A percentile compares a stretch with the other conserved stretches of the same genome.
Conservation (phyloP, 37 sponge, comb jelly and placozoan genomes). For the Ephydatia muelleri region DNA sequence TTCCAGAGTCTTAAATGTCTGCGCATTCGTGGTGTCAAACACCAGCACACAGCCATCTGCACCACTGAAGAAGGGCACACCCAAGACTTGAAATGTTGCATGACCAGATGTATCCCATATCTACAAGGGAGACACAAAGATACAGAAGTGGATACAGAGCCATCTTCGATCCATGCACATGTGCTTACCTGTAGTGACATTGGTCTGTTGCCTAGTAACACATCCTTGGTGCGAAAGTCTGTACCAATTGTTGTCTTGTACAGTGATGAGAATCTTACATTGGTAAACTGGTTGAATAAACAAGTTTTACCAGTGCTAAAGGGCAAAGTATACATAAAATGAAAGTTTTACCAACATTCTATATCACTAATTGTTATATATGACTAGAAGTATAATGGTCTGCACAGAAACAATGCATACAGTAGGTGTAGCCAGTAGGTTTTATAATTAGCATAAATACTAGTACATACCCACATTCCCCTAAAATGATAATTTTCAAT, state of each 20-base stretch:
- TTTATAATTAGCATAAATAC: background rate
- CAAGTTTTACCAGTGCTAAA: background rate
- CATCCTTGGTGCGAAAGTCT: background rate
- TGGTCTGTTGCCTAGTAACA: background rate
- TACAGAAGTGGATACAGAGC: too few relatives aligned
- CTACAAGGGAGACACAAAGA: background rate
- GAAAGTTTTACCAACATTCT: too few relatives aligned
- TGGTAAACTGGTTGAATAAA: background rate
- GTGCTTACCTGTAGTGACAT: background rate
- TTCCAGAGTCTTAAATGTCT: background rate
- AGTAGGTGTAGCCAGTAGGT: too few relatives aligned
- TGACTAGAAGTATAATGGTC: too few relatives aligned
- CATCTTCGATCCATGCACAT: background rate
- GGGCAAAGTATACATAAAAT: too few relatives aligned
- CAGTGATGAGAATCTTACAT: background rate
- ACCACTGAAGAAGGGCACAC: background rate
- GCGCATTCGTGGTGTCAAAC: background rate
- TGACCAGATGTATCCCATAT: background rate
- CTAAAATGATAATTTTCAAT: background rate
- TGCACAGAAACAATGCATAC: too few relatives aligned
- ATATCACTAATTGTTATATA: too few relatives aligned
- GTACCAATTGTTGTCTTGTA: background rate
- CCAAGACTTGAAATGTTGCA: background rate
- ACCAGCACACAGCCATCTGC: background rate
- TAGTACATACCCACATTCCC: background rate